These are phyloP conservation scores for Ypsolopha scabrella DNA, from an alignment of 2,888 invertebrate genomes.

Conservation along the genomic window DNA sequence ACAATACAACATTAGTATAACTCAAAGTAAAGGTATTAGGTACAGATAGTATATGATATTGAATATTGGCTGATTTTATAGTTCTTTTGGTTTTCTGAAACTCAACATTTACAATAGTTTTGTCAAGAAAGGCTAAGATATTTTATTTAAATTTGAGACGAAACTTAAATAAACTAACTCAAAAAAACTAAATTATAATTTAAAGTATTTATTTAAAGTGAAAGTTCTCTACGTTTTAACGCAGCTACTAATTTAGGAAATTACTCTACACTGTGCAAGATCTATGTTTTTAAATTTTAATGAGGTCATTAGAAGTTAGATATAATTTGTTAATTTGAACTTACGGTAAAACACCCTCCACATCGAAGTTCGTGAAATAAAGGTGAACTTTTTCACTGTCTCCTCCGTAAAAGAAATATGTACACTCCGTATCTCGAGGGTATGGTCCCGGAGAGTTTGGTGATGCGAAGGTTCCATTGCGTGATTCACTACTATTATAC, in stretches of 20 bases:
- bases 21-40: constrained; percentile 3
- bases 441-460: constrained; percentile 94
- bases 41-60: neutral
- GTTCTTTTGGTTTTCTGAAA: too few relatives aligned
- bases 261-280: too few relatives aligned
- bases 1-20: neutral
- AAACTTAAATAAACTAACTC: too few relatives aligned
- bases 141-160: too few relatives aligned
- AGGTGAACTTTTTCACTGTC: constrained; percentile 83
- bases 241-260: too few relatives aligned
- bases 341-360: constrained; percentile 95
- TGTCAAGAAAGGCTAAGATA: too few relatives aligned
- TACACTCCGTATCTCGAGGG: constrained; percentile 90
- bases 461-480: constrained; percentile 85
- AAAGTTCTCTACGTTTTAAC: neutral
- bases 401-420: constrained; percentile 90
- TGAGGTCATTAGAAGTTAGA: neutral
- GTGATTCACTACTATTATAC: constrained; percentile 85
- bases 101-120: too few relatives aligned
- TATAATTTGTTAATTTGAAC: constrained; percentile 31
- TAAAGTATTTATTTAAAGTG: neutral
- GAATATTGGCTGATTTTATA: too few relatives aligned
- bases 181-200: neutral
- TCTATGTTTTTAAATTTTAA: too few relatives aligned
- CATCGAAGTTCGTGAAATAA: constrained; percentile 91